Evolutionary conservation across 2,113 vertebrate species (phyloP).

Genomic region (Cyanoderma ruficeps): DNA sequence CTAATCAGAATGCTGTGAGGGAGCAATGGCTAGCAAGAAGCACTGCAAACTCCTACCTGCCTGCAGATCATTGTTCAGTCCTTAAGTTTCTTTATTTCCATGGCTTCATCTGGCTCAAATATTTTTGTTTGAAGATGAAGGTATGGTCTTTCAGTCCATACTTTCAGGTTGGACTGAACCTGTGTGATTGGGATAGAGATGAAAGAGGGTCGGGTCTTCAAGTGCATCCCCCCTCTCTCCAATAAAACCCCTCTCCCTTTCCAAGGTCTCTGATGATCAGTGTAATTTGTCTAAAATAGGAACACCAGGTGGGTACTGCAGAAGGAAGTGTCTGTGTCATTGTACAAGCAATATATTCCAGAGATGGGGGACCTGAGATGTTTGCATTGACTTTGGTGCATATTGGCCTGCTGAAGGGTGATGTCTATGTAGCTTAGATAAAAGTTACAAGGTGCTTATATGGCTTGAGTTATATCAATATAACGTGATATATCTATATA

Average conservation of each 20-base stretch:
- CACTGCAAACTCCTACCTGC: neutral
- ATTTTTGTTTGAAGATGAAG: neutral
- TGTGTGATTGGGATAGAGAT: neutral
- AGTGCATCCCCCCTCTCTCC: neutral
- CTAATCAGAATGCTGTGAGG: neutral
- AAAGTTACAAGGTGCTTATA: neutral
- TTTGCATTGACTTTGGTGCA: neutral
- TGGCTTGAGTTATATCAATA: neutral
- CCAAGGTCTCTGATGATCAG: neutral
- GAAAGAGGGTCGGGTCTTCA: fast-evolving
- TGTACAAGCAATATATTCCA: neutral
- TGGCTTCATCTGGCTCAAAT: neutral
- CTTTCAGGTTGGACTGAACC: neutral
- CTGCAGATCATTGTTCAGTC: neutral
- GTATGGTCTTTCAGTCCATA: neutral
- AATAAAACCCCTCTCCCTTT: neutral
- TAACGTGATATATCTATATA: neutral
- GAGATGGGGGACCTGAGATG: neutral
- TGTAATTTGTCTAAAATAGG: neutral
- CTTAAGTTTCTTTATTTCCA: neutral
- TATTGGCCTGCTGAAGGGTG: neutral
- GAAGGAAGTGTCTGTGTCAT: neutral
- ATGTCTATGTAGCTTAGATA: neutral
- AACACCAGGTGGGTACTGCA: neutral
- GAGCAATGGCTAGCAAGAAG: neutral